Evolutionary conservation across 92 coral and sea anemone species (phyloP), one percentile per base, ranked within the genome.

Genomic region (Galaxea fascicularis): DNA sequence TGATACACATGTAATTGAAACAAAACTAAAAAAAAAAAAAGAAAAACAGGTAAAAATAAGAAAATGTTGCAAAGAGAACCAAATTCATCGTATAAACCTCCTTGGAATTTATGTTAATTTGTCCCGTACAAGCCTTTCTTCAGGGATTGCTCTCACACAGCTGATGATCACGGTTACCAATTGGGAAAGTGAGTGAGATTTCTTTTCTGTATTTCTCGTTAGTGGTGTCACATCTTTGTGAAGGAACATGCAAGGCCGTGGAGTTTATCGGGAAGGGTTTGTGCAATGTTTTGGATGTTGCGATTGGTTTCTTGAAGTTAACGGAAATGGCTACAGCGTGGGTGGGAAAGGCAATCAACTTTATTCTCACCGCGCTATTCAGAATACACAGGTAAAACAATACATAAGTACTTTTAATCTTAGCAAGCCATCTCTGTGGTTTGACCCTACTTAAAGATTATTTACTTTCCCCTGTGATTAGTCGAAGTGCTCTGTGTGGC

Each of bases 331-430:
- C 92, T 0, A 89, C 95, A 58, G 95, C 93, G 18, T 96, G 99
- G 99, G 92, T 96, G 78, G 93, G 96, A 82, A 82, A 93, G 22
- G 99, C 98, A 0, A 94, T 94, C 24, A 90, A 96, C 27, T 96
- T 71, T 54, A 90, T 94, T 44, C 86, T 94, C 8, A 94, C 99
- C n/a, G 93, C 93, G 51, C 83, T 96, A 71, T 96, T 96, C 80
- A 92, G 96, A 88, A 85, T 96, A 22, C 89, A 89, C 80, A 94
- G 95, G 99, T 96, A 71, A 82, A 22, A 31, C 9, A 56, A 10
- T 4, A 28, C 71, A 31, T 4, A 49, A 49, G 10, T 35, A 35
- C 41, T 6, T 35, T 35, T 2, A 6, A 35, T 35, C 2, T 35
- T 2, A 35, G 41, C 6, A 6, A 35, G 6, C 3, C 3, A 35